Evolutionary conservation across 2,888 invertebrate genomes (phyloP), one percentile per base, ranked within the genome.

Genomic region (Anticlea derivata): DNA sequence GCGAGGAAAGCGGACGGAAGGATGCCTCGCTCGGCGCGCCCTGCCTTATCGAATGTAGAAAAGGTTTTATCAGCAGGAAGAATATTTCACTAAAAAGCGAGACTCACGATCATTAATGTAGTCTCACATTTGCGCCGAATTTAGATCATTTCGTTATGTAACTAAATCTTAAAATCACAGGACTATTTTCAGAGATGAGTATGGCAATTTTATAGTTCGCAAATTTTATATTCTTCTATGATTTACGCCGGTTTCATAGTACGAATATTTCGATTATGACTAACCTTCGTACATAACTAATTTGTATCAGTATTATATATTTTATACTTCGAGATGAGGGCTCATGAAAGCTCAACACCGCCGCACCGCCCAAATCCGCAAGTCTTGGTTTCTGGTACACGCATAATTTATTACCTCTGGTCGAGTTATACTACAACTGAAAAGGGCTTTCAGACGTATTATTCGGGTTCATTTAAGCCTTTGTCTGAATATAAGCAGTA

Each of bases 241-340:
- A 22, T 30, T 30, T 30, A 40, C 59, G 65, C 56, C 60, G 57
- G 63, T 76, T 81, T 80, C 80, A 84, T 79, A 73, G 75, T 75
- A 68, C 68, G 68, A 61, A 60, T 75, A 77, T 80, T 76, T 80
- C 70, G 70, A 73, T 81, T 79, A 78, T 78, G 72, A 73, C 72
- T 78, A 79, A 79, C 73, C 67, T 71, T 62, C 57, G 63, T 55
- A 67, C 60, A 75, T 74, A 78, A 78, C 78, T 81, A 78, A 75
- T 75, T 73, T 66, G 63, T 61, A 67, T n/a, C n/a, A 63, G 68
- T 69, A 53, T 76, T 69, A 62, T 81, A n/a, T n/a, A n/a, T n/a
- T 82, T 78, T 80, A 82, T 70, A 60, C 62, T 59, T 60, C 58
- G 53, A 58, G 60, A 40, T 30, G 22, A 41, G 60, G 59, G 50